Base-by-base conservation (phyloP, 2,888 invertebrate species). In the Diploptera punctata region DNA sequence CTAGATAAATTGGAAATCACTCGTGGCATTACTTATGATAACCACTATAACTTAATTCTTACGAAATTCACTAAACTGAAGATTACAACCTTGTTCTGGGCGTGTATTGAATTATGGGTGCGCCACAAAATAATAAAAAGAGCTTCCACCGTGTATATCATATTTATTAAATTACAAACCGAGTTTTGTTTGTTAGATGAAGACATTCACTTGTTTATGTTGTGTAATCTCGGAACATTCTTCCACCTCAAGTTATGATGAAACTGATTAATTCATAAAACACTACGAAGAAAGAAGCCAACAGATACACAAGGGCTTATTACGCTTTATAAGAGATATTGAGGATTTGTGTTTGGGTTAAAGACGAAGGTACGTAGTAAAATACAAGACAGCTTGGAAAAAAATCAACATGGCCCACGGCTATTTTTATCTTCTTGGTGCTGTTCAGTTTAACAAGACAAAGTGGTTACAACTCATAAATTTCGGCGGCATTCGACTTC, bases 381-480 rank as follows among this genome's bases (percentile, higher is more conserved):
- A 54, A 9, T 29, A 54, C 3, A 54, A 54, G 52, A 26, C 54
- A 29, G 26, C 54, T 54, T 4, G 26, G 21, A 54, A 19, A 54
- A n/a, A n/a, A n/a, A 54, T 54, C 54, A 13, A 19, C 16, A 54
- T 21, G 16, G 2, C 54, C 54, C 26, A 21, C 4, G 54, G 54
- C 54, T 54, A 54, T 54, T 54, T 54, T 54, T 54, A 54, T 54
- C 54, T 54, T 1, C 54, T 54, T 54, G 54, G 54, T 26, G 54
- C 26, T 54, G 54, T 54, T 54, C 54, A 54, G 9, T 54, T 54
- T 26, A 54, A 54, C 54, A 54, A 54, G 54, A 54, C 54, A 54
- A 54, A 54, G 54, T 54, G 26, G 54, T 54, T 54, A 54, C 54
- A 54, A 54, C 54, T 54, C 54, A 54, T 54, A 54, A 54, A 54